Percentiles rank a stretch among this genome's conserved stretches.
These are phyloP conservation scores for Plestiodon gilberti DNA, from an alignment of 2,113 vertebrate genomes.

Conservation along the genomic window DNA sequence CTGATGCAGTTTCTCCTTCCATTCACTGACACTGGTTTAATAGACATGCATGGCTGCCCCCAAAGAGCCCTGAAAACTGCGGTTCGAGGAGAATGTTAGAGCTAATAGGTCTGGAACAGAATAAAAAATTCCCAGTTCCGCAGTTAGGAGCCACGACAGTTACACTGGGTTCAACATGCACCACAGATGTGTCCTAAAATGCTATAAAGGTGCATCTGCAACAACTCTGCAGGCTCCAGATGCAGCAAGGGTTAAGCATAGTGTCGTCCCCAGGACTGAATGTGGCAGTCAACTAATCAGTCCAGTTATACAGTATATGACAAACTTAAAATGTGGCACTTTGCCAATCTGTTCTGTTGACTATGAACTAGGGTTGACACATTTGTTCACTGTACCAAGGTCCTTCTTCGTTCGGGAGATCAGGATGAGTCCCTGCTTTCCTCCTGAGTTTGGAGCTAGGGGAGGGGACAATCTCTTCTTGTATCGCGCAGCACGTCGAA, in stretches of 20 bases:
- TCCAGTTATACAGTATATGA: neutral
- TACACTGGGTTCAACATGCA: neutral
- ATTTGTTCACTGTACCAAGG: neutral
- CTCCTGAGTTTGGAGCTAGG: neutral
- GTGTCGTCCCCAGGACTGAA: neutral
- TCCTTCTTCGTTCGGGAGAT: neutral
- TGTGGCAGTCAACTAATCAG: neutral
- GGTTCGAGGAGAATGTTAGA: too few species aligned
- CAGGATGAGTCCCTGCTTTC: too few species aligned
- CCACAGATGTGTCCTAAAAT: neutral
- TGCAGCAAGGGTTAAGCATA: neutral
- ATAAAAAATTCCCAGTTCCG: neutral
- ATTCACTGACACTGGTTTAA: too few species aligned
- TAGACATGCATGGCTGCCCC: too few species aligned
- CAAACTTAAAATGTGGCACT: neutral
- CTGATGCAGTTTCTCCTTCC: too few species aligned
- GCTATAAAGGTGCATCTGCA: neutral
- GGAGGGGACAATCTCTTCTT: too few species aligned
- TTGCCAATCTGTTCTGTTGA: neutral
- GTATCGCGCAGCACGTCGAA: too few species aligned
- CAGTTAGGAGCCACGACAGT: neutral
- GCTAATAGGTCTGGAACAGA: neutral
- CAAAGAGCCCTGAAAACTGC: too few species aligned
- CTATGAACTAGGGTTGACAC: neutral
- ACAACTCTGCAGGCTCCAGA: neutral